Conservation (phyloP, 2,797 vertebrate genomes). For the Anguilla pacifica region DNA sequence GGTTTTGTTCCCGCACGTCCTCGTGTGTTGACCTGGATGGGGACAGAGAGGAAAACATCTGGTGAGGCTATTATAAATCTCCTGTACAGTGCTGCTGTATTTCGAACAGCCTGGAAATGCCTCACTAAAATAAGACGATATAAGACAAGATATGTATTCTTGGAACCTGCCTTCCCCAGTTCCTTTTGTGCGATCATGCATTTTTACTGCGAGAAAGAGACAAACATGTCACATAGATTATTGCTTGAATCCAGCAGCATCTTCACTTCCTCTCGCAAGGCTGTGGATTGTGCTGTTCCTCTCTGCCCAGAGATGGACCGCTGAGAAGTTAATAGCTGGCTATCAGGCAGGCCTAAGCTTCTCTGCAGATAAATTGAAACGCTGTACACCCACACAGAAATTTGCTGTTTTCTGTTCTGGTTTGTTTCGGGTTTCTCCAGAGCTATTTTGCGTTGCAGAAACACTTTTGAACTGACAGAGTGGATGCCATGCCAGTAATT, state of each 20-base stretch:
- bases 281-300: conserved; percentile 28
- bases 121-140: not conserved
- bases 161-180: not conserved
- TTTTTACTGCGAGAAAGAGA: conserved; percentile 1
- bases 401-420: conserved; percentile 42
- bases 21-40: not conserved
- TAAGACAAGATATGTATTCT: not conserved
- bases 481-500: conserved; percentile 15
- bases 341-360: conserved; percentile 48
- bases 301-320: conserved; percentile 34
- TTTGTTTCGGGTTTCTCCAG: conserved; percentile 39
- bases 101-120: not conserved
- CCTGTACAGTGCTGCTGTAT: not conserved
- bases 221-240: not conserved
- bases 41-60: not conserved
- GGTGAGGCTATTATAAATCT: not conserved
- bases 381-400: conserved; percentile 45
- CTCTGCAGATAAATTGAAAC: conserved; percentile 44
- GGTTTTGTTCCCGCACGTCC: not conserved
- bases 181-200: not conserved
- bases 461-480: conserved; percentile 6
- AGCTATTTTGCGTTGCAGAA: conserved; percentile 37
- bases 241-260: conserved; percentile 8
- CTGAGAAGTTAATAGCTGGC: conserved; percentile 46
- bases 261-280: conserved; percentile 11